Conservation (phyloP, 2,113 vertebrate species). For the Baryphthengus martii region DNA sequence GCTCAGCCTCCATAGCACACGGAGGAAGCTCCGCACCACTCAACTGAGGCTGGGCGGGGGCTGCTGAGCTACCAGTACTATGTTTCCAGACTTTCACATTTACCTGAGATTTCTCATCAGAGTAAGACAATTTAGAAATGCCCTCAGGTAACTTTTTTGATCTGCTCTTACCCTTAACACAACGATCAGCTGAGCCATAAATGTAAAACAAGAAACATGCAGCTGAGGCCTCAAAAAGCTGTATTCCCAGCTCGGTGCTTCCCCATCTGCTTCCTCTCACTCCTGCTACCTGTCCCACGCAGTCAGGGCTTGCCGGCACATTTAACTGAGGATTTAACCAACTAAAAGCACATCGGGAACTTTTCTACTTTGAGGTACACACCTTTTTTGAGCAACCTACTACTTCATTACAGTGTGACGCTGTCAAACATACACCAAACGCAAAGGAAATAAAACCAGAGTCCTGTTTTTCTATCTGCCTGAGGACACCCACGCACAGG, state of each 20-base stretch:
- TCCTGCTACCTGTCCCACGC: background rate
- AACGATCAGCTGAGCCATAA: background rate
- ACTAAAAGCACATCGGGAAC: background rate
- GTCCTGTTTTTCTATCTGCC: background rate
- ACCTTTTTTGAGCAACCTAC: background rate
- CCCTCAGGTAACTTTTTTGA: background rate
- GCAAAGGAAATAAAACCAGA: background rate
- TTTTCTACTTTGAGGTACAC: background rate
- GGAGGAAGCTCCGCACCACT: background rate
- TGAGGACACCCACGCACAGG: background rate
- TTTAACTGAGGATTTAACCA: background rate
- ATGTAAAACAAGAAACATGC: background rate
- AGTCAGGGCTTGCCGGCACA: background rate
- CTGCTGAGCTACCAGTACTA: background rate
- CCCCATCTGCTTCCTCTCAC: background rate
- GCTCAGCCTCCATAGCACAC: accelerated
- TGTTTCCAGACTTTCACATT: background rate
- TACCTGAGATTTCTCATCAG: background rate
- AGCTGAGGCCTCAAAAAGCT: background rate
- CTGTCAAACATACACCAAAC: background rate
- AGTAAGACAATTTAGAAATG: background rate
- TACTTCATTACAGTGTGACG: background rate
- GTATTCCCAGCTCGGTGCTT: background rate
- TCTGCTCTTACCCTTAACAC: background rate
- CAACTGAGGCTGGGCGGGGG: background rate